Percentiles rank a stretch among this genome's conserved stretches.
Conservation (phyloP, 2,113 vertebrate species). For the Amia ocellicauda region DNA sequence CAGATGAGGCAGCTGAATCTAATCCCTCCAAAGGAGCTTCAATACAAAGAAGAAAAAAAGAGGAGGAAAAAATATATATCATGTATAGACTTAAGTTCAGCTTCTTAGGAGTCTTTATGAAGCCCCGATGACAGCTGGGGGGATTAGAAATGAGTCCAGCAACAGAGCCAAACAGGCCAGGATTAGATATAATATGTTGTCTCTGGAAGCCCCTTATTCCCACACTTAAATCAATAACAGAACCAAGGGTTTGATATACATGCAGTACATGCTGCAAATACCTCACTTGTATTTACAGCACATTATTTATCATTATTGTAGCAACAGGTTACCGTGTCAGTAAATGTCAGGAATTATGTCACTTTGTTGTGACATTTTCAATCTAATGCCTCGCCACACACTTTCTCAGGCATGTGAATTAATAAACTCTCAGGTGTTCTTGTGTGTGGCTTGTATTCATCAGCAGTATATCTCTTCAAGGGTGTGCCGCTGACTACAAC, state of each 20-base stretch:
- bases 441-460: no score
- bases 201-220: slow-evolving; percentile 39
- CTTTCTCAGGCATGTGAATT: no score
- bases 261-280: no score
- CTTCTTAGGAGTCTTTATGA: slow-evolving; percentile 45
- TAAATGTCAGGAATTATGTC: no score
- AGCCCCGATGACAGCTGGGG: slow-evolving; percentile 54
- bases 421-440: no score
- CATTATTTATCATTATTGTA: no score
- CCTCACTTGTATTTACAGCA: no score
- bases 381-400: no score
- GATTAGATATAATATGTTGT: slow-evolving; percentile 55
- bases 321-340: no score
- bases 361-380: no score
- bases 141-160: slow-evolving; percentile 53
- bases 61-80: slow-evolving; percentile 37
- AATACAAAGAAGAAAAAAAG: slow-evolving; percentile 40
- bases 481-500: no score
- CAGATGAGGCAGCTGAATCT: slow-evolving; percentile 53
- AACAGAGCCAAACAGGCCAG: slow-evolving; percentile 43
- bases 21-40: slow-evolving; percentile 53
- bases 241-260: slow-evolving; percentile 18
- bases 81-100: slow-evolving; percentile 40
- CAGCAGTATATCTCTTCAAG: no score
- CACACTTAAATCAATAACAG: slow-evolving; percentile 55